Base-by-base conservation (phyloP, 2,797 vertebrate genomes). In the Mastacembelus armatus region DNA sequence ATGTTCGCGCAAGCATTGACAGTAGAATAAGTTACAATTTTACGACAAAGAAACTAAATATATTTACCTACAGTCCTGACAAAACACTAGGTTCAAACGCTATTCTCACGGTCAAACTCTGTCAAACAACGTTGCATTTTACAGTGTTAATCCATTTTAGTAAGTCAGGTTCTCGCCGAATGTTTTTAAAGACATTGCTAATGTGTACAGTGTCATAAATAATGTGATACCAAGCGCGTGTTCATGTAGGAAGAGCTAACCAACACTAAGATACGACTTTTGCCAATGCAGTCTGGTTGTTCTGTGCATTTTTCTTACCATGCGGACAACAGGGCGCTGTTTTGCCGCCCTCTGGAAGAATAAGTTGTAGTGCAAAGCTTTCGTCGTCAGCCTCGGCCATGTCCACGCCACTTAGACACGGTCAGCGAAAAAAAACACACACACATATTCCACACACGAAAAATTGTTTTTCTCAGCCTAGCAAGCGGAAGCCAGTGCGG, bases 301-400 rank as follows among this genome's bases (percentile, higher is more conserved):
- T n/a, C n/a, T n/a, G n/a, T n/a, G n/a, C n/a, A n/a, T n/a, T n/a
- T n/a, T n/a, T 42, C 74, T 81, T 21, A 94, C 94, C 94, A 14
- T 94, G 93, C 1, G 83, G 87, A 66, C 94, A 94, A 12, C 71
- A 74, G 1, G 94, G 93, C 29, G 83, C 83, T 3, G 51, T 26
- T 55, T 56, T 80, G 4, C 33, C 81, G 0, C 26, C 80, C 2
- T 80, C 73, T 7, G 60, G n/a, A 9, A 92, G 12, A 68, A 94
- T 66, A 1, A 93, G 80, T 15, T 94, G 89, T 43, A 94, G 59
- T 22, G 88, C 91, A 1, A 86, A 80, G 4, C 32, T 50, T 3
- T 87, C 87, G 1, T 44, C 75, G 36, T 57, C 6, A 0, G 7
- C 14, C 2, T 63, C 80, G 1, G 29, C 36, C 3, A 15, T 21